Base-by-base conservation (phyloP, 2,888 invertebrate genomes). In the Sinotaia quadrata region DNA sequence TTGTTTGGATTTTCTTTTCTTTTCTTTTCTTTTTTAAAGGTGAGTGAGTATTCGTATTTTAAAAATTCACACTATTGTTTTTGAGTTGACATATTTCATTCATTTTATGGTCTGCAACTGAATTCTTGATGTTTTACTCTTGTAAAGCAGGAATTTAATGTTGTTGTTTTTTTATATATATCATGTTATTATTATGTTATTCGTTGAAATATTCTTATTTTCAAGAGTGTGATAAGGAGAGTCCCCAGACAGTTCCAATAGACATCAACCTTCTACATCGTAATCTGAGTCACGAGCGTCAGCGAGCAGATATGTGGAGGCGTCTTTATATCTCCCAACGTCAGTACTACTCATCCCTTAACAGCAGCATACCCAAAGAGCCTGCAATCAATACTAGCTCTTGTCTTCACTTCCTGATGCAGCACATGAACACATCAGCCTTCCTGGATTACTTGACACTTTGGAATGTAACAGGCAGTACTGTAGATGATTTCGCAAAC, bases 271-370 rank as follows among this genome's bases (percentile, higher is more conserved):
- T 65, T 8, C 57, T 73, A 10, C 73, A 68, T 31, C 69, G 63
- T 29, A 70, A 69, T 24, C 57, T 73, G 49, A 67, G 63, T 7
- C 59, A 60, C 57, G 73, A 73, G 29, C 68, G 68, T 34, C 68
- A 71, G 58, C 34, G 73, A 36, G 70, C 73, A 18, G 37, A 68
- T 8, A 70, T 66, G 66, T 73, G 73, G 73, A 70, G 68, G 47
- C 65, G 68, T 36, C 66, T 73, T n/a, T 73, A 73, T 51, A 60
- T 73, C 31, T 41, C 44, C 4, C 68, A 70, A 27, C 60, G 70
- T 5, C 62, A 68, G 44, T 68, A 68, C 36, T 67, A 59, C 56
- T 57, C 67, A 12, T 62, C 67, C 33, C 37, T 62, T 44, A 61
- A 51, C 8, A 58, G 58, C 31, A 36, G 59, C 21, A 31, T 66